Conservation (phyloP, 2,888 invertebrate species). For the Lissonota sp. region DNA sequence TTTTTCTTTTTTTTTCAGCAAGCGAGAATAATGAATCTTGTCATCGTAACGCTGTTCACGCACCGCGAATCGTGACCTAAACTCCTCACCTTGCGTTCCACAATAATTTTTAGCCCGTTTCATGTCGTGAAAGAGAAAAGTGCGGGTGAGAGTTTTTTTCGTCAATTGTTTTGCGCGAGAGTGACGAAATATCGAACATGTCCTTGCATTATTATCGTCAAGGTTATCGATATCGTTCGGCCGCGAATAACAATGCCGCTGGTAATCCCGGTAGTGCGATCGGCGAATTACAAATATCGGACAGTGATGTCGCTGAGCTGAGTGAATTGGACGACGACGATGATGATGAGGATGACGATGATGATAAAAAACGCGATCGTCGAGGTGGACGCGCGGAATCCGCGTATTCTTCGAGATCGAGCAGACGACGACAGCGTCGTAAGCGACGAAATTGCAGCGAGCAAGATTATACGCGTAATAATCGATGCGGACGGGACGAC, state of each 20-base stretch:
- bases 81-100: too few species aligned
- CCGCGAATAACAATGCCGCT: slow-evolving; percentile 71
- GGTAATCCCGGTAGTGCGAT: slow-evolving; percentile 67
- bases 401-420: slow-evolving; percentile 67
- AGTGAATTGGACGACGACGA: slow-evolving; percentile 83
- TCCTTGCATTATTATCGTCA: slow-evolving; percentile 80
- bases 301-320: slow-evolving; percentile 82
- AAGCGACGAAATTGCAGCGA: slow-evolving; percentile 50
- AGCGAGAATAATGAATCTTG: too few species aligned
- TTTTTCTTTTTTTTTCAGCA: too few species aligned
- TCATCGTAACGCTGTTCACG: too few species aligned
- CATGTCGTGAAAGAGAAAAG: too few species aligned
- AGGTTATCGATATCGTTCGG: slow-evolving; percentile 81
- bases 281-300: slow-evolving; percentile 77
- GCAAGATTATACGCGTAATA: background rate
- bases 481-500: slow-evolving; percentile 69
- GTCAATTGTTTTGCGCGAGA: background rate
- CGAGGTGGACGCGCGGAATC: background rate
- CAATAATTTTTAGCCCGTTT: too few species aligned
- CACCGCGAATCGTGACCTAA: too few species aligned
- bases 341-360: slow-evolving; percentile 74
- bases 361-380: slow-evolving; percentile 70
- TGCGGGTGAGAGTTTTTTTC: background rate
- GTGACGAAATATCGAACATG: slow-evolving; percentile 66
- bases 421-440: slow-evolving; percentile 34